Percentiles rank a stretch among this genome's conserved stretches.
phyloP scores from a whole-genome alignment of 2,113 vertebrate genomes.

The Anolis carolinensis region DNA sequence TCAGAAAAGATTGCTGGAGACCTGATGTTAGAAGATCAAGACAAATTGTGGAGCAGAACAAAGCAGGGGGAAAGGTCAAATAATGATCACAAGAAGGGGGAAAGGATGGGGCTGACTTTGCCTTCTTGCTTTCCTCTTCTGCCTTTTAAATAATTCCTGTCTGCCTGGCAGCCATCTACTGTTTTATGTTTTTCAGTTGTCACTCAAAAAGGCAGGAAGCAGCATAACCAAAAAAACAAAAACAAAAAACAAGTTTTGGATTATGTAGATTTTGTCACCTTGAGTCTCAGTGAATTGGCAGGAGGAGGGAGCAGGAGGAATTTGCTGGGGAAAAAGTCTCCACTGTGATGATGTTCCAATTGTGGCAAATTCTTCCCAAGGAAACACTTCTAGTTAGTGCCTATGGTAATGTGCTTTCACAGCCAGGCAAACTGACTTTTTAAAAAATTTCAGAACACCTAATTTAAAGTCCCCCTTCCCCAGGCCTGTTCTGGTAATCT shows the following conservation, averaged over 20 bases:
- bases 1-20: neutral
- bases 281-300: neutral
- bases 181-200: neutral
- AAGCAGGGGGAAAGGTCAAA: neutral
- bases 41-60: neutral
- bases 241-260: neutral
- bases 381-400: neutral
- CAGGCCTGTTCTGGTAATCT: neutral
- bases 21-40: neutral
- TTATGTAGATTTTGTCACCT: neutral
- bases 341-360: neutral
- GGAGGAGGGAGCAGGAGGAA: neutral
- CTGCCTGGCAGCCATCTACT: neutral
- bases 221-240: neutral
- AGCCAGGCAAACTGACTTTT: neutral
- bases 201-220: neutral
- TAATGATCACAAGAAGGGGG: neutral
- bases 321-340: neutral
- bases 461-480: too few relatives aligned
- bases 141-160: neutral
- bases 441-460: too few relatives aligned
- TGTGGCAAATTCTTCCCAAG: neutral
- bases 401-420: neutral
- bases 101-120: neutral
- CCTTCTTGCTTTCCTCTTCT: neutral